phyloP scores from a whole-genome alignment of 2,888 invertebrate genomes.

The Abscondita cerata region DNA sequence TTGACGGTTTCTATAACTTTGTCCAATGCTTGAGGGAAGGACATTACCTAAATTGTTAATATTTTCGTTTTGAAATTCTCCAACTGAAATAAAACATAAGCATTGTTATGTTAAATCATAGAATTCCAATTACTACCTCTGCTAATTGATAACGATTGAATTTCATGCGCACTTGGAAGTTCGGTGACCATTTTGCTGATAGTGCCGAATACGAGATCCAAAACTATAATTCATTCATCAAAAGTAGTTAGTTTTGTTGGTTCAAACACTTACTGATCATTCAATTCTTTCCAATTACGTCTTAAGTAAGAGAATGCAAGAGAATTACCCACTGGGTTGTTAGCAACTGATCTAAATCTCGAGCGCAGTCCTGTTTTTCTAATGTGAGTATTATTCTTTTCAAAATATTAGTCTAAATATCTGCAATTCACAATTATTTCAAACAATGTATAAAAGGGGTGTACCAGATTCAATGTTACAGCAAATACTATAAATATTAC shows the following conservation, averaged over 20 bases:
- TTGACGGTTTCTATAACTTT: slow-evolving; percentile 63
- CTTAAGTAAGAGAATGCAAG: slow-evolving; percentile 68
- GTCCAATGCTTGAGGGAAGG: slow-evolving; percentile 61
- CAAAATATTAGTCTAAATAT: not conserved
- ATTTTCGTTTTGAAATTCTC: slow-evolving; percentile 56
- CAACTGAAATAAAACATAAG: slow-evolving; percentile 50
- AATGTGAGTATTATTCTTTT: slow-evolving; percentile 23
- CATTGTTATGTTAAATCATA: not conserved
- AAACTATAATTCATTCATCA: slow-evolving; percentile 53
- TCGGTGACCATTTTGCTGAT: slow-evolving; percentile 63
- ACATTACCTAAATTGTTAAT: slow-evolving; percentile 59
- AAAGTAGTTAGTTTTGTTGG: not conserved
- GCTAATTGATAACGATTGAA: slow-evolving; percentile 57
- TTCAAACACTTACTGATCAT: slow-evolving; percentile 54
- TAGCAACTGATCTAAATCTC: slow-evolving; percentile 65
- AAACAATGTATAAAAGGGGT: too few species aligned
- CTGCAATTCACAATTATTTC: not conserved
- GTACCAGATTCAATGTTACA: too few species aligned
- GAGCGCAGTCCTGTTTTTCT: slow-evolving; percentile 66
- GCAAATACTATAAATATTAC: not conserved
- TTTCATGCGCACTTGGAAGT: slow-evolving; percentile 63
- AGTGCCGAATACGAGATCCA: slow-evolving; percentile 64
- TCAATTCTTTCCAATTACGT: slow-evolving; percentile 59
- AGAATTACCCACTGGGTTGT: slow-evolving; percentile 65
- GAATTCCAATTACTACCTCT: slow-evolving; percentile 45